Percentiles rank a stretch among this genome's conserved stretches.
These are phyloP conservation scores for Aromia moschata DNA, from an alignment of 2,888 invertebrate species.

Conservation along the genomic window DNA sequence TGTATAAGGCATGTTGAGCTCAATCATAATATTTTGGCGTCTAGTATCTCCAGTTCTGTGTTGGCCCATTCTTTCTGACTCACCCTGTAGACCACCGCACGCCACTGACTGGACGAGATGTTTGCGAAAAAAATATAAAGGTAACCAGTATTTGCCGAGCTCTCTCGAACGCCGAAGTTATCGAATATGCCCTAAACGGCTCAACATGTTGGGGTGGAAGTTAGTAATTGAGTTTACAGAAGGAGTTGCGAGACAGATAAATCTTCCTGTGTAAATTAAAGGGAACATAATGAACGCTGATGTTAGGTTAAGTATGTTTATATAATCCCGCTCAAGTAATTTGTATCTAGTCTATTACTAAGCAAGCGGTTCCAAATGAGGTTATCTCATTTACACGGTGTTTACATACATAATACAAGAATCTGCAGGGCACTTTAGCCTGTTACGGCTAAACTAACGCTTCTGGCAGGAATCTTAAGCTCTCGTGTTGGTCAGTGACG, in stretches of 20 bases:
- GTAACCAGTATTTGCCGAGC: no score
- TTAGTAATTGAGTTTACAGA: neutral
- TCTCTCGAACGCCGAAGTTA: no score
- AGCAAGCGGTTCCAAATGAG: neutral
- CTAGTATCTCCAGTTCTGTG: no score
- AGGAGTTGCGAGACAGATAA: neutral
- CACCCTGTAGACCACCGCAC: no score
- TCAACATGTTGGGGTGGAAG: neutral
- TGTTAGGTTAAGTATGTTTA: constrained; percentile 5
- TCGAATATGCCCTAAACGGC: no score
- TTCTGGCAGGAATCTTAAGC: neutral
- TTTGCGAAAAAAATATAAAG: no score
- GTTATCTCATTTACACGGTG: constrained; percentile 9
- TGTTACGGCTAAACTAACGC: neutral
- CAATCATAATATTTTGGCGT: no score
- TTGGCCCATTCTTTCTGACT: no score
- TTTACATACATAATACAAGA: neutral
- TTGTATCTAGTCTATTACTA: neutral
- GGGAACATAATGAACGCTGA: neutral
- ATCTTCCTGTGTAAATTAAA: constrained; percentile 1
- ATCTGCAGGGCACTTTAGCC: neutral
- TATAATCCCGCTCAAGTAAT: neutral
- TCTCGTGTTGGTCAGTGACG: neutral
- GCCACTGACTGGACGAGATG: no score
- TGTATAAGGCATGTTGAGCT: no score